Base-by-base conservation (phyloP, 2,888 invertebrate genomes). In the Harmothoe impar region DNA sequence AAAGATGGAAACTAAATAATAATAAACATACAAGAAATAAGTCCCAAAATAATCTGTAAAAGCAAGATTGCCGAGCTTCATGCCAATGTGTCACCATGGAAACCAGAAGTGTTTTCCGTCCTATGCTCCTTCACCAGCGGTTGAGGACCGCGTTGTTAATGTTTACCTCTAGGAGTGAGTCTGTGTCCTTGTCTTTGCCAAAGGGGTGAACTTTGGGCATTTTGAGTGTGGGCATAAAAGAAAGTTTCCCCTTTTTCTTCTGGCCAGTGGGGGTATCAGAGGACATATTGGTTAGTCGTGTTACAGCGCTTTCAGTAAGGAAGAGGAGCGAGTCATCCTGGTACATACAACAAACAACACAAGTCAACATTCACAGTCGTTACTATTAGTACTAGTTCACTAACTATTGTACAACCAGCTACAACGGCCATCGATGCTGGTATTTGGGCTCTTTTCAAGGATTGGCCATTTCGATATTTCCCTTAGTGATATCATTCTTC, bases 161-260 rank as follows among this genome's bases (percentile, higher is more conserved):
- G 15, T 62, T 12, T 52, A 86, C 86, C 86, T 86, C 54, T 7
- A 43, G 29, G 52, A 86, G n/a, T 54, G n/a, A 29, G 7, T 84
- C 84, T 17, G 3, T 54, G 7, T 56, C 86, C 86, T 86, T 56
- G 54, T 29, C 33, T 54, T 86, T 86, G 54, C 86, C 86, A 86
- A 86, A 86, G 7, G 54, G 86, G 23, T 54, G 52, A 52, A 86
- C 56, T 20, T 86, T 86, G 7, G 86, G 86, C 52, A 86, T 33
- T 86, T 86, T 86, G 86, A 86, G 86, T 86, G 25, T 5, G 29
- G 86, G 86, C 86, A 86, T 56, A 25, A 86, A 33, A 54, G 86
- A 86, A 56, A 86, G 52, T 86, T 86, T 86, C 54, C 86, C 86
- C 86, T 86, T 86, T 52, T 56, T 56, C 86, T 86, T 86, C 86